Percentiles rank a stretch among this genome's conserved stretches.
Evolutionary conservation across 2,888 invertebrate genomes (phyloP).

Genomic region (Allophyes oxyacanthae): DNA sequence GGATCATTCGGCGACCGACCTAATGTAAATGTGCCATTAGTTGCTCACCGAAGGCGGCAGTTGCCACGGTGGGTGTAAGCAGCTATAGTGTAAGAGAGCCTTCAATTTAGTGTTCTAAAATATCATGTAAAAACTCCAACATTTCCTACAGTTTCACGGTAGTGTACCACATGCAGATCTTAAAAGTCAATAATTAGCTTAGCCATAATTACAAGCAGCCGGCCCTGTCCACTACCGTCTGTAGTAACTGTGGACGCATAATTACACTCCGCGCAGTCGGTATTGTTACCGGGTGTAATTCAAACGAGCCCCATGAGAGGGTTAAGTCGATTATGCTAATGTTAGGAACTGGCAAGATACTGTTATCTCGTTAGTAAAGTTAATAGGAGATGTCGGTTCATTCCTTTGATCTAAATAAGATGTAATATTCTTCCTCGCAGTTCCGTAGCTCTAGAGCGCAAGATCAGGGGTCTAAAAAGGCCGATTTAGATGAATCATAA

Average conservation of each 20-base stretch:
- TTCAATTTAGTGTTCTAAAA: background rate
- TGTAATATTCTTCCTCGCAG: too few relatives aligned
- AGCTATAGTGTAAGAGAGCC: too few relatives aligned
- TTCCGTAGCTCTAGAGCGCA: too few relatives aligned
- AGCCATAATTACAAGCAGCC: constrained; percentile 41
- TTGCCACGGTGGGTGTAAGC: too few relatives aligned
- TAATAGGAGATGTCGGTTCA: constrained; percentile 31
- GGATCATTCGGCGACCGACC: too few relatives aligned
- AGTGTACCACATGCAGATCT: constrained; percentile 3
- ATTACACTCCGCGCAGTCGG: constrained; percentile 41
- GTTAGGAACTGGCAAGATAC: constrained; percentile 39
- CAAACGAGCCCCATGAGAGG: constrained; percentile 35
- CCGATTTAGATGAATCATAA: too few relatives aligned
- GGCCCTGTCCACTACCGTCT: constrained; percentile 24
- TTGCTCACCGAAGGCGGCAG: too few relatives aligned
- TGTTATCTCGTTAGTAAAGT: constrained; percentile 25
- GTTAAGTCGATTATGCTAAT: constrained; percentile 55
- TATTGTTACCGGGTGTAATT: constrained; percentile 42
- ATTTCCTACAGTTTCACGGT: background rate
- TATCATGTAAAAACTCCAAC: background rate
- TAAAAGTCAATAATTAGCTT: constrained; percentile 46
- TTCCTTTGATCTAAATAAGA: constrained; percentile 37
- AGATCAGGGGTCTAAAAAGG: too few relatives aligned
- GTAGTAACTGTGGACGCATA: constrained; percentile 44
- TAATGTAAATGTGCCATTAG: too few relatives aligned